Conservation (phyloP, 2,888 invertebrate species). For the Lissonota sp. region DNA sequence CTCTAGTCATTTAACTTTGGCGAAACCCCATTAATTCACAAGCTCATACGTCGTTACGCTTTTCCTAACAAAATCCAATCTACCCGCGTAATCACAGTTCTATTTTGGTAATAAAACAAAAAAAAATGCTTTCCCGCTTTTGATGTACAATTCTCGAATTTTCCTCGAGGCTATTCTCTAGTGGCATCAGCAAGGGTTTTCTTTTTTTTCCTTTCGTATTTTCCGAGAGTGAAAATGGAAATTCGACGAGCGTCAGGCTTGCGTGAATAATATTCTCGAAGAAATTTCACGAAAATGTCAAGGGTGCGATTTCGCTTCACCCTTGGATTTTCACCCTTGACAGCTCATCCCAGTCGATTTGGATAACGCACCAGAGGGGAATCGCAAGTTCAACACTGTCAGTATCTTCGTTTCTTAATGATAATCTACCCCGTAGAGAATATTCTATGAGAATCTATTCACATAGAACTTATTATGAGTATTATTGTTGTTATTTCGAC, state of each 20-base stretch:
- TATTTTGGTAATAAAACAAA: too few species aligned
- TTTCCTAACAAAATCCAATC: background rate
- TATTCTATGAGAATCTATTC: too few species aligned
- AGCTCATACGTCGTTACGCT: background rate
- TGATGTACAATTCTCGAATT: background rate
- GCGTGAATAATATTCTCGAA: background rate
- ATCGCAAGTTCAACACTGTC: background rate
- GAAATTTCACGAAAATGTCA: background rate
- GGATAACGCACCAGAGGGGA: background rate
- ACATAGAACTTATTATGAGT: background rate
- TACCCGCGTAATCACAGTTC: too few species aligned
- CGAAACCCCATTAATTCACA: background rate
- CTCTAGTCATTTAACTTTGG: background rate
- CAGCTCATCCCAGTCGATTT: background rate
- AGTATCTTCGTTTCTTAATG: background rate
- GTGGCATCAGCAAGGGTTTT: background rate
- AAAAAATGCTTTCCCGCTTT: background rate
- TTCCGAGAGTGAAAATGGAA: background rate
- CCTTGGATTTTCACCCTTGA: background rate
- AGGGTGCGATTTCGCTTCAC: background rate
- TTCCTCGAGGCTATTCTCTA: background rate
- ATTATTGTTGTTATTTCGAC: constrained; percentile 3
- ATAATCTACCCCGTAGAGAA: background rate
- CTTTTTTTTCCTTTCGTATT: background rate
- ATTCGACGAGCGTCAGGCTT: constrained; percentile 3